phyloP scores from a whole-genome alignment of 2,888 invertebrate genomes.

The Tuta absoluta region DNA sequence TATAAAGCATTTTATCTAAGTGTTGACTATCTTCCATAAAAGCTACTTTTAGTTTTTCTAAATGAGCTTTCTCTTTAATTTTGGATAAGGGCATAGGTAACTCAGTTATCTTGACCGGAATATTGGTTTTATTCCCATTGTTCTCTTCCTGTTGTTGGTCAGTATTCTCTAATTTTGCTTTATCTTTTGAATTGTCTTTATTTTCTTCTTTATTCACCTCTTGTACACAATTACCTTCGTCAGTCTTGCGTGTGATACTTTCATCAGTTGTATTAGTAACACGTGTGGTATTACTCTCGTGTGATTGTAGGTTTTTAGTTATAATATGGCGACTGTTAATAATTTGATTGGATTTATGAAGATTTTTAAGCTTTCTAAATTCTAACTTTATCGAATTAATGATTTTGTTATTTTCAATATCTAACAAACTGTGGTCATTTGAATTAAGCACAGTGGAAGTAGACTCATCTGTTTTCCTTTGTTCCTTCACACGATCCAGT shows the following conservation, averaged over 20 bases:
- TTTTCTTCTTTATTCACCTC: not conserved
- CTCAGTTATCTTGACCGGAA: not conserved
- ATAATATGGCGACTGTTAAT: not conserved
- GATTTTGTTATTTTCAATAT: not conserved
- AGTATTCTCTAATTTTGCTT: not conserved
- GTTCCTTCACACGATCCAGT: not conserved
- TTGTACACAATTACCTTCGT: not conserved
- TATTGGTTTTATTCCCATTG: not conserved
- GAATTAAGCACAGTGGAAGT: not conserved
- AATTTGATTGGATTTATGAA: not conserved
- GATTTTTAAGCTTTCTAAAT: too few species aligned
- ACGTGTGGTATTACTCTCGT: too few species aligned
- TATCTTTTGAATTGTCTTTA: not conserved
- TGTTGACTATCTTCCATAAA: conserved; percentile 1
- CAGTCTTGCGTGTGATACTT: not conserved
- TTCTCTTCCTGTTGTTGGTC: not conserved
- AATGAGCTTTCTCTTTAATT: not conserved
- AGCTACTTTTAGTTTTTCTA: not conserved
- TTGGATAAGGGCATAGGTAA: not conserved
- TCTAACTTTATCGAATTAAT: too few species aligned
- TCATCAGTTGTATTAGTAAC: too few species aligned
- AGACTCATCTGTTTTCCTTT: not conserved
- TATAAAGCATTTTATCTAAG: not conserved
- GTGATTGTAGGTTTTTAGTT: not conserved
- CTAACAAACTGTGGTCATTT: not conserved